Evolutionary conservation across 2,888 invertebrate genomes (phyloP), one percentile per base, ranked within the genome.

Genomic region (Axea sp.): DNA sequence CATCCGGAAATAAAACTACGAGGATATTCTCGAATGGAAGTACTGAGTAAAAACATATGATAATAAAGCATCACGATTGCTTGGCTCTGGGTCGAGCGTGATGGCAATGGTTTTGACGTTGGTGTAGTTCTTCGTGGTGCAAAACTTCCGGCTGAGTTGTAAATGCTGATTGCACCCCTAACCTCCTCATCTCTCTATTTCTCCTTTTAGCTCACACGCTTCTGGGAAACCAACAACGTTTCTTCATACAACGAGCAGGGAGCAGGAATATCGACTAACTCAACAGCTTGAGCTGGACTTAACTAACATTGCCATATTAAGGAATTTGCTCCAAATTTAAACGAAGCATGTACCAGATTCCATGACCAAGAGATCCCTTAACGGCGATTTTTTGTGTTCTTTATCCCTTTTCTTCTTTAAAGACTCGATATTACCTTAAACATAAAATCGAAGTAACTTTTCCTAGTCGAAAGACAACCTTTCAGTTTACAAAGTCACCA

Each of bases 151-250:
- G 77, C 75, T 75, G 78, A 81, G 82, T 83, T 81, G 84, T 82
- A 83, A 83, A 83, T 80, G 83, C 80, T 81, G 82, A 83, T 81
- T 82, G 81, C 82, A 80, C 80, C 78, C 79, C 80, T 79, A 80
- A 80, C 80, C 80, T 74, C 65, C 49, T 76, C 45, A 57, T n/a
- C n/a, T n/a, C n/a, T n/a, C n/a, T n/a, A n/a, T n/a, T n/a, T 64
- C 68, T 49, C 47, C 43, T 59, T 33, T 47, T 37, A 35, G 15
- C 49, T 22, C 24, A n/a, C 51, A 19, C 49, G 30, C 31, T 72
- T 45, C 72, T 53, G 49, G 55, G 24, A 73, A 68, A 73, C 64
- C 57, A 49, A 55, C 65, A 57, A 51, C 73, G 57, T 75, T 79
- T 75, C 69, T 74, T 76, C 75, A 72, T 73, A 76, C 59, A 41